Base-by-base conservation (phyloP, 2,888 invertebrate species). In the Euclidia mi region DNA sequence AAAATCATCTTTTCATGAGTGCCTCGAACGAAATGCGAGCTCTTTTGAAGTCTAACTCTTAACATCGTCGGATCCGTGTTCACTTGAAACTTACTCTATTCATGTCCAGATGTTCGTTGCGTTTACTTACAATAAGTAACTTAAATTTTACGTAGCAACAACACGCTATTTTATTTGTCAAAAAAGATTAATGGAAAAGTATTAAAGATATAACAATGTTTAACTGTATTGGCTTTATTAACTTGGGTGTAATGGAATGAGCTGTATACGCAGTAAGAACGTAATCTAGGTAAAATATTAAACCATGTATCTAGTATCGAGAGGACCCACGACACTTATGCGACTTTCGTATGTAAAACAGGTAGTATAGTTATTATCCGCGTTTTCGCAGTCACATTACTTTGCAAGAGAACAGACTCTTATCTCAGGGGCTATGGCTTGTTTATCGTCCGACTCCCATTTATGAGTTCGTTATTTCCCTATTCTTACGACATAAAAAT, bases 391-490 rank as follows among this genome's bases (percentile, higher is more conserved):
- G 76, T 80, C 72, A 73, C 80, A 83, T 87, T 85, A 88, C 83
- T 84, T 80, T 77, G 78, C 71, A 76, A 84, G 82, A 74, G 74
- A 75, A 78, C 59, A 66, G 71, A 62, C 85, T 87, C 88, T 91
- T 91, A 91, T 92, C 90, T 90, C 83, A 66, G 71, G 77, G 81
- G 79, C 84, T 84, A 86, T 82, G 85, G 88, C 88, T 90, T 92
- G 90, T 93, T 92, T 92, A 92, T 92, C 88, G 89, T 87, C 87
- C 84, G 76, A 90, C 85, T 89, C 77, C 82, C 89, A 90, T 92
- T 90, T 92, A 92, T 90, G 91, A 90, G 85, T 92, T 90, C 91
- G 89, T 92, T 92, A 93, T 92, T 92, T 92, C 85, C 89, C 90
- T 92, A 92, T 92, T 93, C 88, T 83, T 86, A 86, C 85, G 85